Base-by-base conservation (phyloP, 2,113 vertebrate genomes). In the Phycodurus eques region DNA sequence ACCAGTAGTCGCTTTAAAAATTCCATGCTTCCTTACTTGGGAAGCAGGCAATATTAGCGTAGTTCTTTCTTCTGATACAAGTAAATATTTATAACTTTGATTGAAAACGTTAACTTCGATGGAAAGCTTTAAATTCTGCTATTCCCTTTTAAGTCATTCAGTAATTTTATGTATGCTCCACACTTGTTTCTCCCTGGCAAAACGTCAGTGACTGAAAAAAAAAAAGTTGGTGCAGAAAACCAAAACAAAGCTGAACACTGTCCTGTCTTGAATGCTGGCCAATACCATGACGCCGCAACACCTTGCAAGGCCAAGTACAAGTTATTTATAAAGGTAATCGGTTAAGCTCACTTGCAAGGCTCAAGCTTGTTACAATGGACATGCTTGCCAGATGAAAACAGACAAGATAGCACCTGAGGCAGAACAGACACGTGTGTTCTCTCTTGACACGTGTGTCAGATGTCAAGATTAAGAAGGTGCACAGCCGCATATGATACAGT, bases 241-340 rank as follows among this genome's bases (percentile, higher is more conserved):
- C 20, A 69, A 43, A 75, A 75, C 56, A 33, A 17, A 60, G 39
- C 35, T 20, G 10, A 31, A 19, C 51, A 39, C 15, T 2, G 20
- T 60, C 27, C 5, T 43, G 72, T 42, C 71, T 59, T 68, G 59
- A 57, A 68, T 33, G 72, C 72, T 27, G 57, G 56, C 66, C 31
- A 80, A 88, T 74, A 79, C 81, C 35, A 65, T 81, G 83, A 82
- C 87, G 85, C 80, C 82, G 79, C 85, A 78, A 68, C 73, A 61
- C 17, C n/a, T 31, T 43, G 69, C 43, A 75, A 74, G 76, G 69
- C 78, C 85, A 83, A 81, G 81, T 78, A 31, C 85, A 81, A 73
- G 76, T 84, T 91, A 90, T 91, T 90, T 89, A 86, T 88, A 87
- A 81, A 73, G 63, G 85, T 87, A 91, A 89, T 85, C 87, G 76